Percentiles rank a stretch among this genome's conserved stretches.
phyloP scores from a whole-genome alignment of 2,888 invertebrate genomes.

The Erebia palarica region DNA sequence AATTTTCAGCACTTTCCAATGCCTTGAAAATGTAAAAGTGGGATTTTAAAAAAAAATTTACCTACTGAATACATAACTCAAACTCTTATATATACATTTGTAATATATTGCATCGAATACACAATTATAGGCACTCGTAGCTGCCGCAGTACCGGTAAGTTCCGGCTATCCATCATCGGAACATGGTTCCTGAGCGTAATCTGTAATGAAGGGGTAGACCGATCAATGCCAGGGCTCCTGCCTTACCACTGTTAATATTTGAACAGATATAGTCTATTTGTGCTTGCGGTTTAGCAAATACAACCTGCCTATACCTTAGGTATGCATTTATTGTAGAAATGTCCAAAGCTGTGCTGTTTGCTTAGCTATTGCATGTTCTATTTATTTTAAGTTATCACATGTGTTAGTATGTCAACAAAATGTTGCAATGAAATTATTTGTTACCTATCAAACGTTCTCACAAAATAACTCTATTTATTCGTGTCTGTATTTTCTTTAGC shows the following conservation, averaged over 20 bases:
- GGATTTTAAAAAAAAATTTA: no score
- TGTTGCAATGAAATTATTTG: background rate
- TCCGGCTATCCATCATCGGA: conserved; percentile 70
- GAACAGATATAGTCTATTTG: conserved; percentile 37
- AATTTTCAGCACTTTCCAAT: no score
- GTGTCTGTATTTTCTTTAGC: background rate
- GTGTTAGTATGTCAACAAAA: background rate
- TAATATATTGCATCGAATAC: conserved; percentile 9
- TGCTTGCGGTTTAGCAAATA: conserved; percentile 33
- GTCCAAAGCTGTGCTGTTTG: conserved; percentile 1
- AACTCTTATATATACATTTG: background rate
- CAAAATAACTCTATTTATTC: background rate
- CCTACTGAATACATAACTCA: background rate
- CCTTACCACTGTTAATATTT: conserved; percentile 35
- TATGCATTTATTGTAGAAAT: background rate
- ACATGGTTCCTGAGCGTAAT: conserved; percentile 64
- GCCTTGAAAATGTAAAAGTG: no score
- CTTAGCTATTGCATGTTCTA: conserved; percentile 7
- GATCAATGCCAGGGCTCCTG: conserved; percentile 43
- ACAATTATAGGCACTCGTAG: conserved; percentile 19
- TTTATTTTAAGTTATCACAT: background rate
- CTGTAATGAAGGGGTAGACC: conserved; percentile 47
- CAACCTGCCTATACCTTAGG: background rate
- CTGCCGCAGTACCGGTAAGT: conserved; percentile 39
- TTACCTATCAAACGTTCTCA: no score